These are phyloP conservation scores for Siphonodentalium dalli DNA, from an alignment of 2,888 invertebrate species.

Conservation along the genomic window DNA sequence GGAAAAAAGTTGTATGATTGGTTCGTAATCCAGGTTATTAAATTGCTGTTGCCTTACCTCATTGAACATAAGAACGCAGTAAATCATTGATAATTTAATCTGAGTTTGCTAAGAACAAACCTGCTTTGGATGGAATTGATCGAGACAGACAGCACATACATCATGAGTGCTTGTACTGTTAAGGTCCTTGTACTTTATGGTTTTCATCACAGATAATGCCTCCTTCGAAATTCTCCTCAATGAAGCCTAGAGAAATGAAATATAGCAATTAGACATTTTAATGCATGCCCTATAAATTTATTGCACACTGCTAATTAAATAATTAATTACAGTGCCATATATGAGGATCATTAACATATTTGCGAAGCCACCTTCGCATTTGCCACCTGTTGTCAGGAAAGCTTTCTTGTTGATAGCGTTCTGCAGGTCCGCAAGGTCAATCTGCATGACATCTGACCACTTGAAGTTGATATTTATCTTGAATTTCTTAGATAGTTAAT, in stretches of 20 bases:
- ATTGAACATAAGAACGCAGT: too few species aligned
- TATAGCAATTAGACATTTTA: background rate
- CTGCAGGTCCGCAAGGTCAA: background rate
- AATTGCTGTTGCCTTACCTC: too few species aligned
- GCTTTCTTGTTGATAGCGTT: background rate
- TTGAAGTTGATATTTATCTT: too few species aligned
- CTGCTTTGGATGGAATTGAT: constrained; percentile 66
- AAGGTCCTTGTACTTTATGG: constrained; percentile 42
- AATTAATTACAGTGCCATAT: background rate
- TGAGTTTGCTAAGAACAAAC: too few species aligned
- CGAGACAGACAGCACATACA: constrained; percentile 67
- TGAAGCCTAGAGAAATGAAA: constrained; percentile 36
- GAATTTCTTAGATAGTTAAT: too few species aligned
- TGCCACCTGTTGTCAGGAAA: constrained; percentile 14
- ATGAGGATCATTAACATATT: constrained; percentile 1
- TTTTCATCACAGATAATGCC: constrained; percentile 55
- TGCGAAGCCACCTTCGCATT: constrained; percentile 32
- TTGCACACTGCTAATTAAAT: background rate
- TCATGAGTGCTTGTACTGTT: constrained; percentile 42
- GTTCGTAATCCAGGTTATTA: too few species aligned
- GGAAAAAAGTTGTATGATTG: too few species aligned
- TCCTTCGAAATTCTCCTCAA: constrained; percentile 49
- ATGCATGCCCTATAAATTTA: background rate
- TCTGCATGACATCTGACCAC: background rate
- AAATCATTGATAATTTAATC: too few species aligned